Evolutionary conservation across 2,797 vertebrate species (phyloP).

Genomic region (Rhynchonycteris naso): DNA sequence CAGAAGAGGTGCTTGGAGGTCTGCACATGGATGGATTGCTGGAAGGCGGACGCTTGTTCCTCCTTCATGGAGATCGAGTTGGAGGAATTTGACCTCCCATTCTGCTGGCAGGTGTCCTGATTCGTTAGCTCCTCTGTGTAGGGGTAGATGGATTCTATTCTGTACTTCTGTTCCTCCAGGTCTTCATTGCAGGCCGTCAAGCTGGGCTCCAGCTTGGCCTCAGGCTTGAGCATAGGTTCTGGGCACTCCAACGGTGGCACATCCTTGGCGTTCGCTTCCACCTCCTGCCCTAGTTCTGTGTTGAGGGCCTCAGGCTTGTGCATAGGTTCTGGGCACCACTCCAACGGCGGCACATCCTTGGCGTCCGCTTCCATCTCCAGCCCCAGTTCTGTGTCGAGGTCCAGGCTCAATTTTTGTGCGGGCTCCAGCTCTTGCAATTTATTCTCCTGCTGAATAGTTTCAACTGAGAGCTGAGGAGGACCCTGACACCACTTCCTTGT

Average conservation of each 20-base stretch:
- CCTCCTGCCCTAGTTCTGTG: neutral
- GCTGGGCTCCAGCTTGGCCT: neutral
- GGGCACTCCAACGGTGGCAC: neutral
- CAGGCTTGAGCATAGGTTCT: neutral
- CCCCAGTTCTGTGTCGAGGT: neutral
- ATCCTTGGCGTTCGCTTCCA: neutral
- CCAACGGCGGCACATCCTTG: neutral
- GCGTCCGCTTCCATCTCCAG: neutral
- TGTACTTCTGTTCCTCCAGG: rapidly evolving
- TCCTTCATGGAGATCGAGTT: rapidly evolving
- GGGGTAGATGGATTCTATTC: neutral
- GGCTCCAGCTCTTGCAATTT: neutral
- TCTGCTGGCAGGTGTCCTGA: neutral
- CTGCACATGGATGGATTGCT: slow-evolving; percentile 17
- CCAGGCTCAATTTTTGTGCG: rapidly evolving
- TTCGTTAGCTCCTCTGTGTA: rapidly evolving
- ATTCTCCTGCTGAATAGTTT: slow-evolving; percentile 54
- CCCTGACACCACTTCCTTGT: neutral
- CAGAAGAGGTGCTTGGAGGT: slow-evolving; percentile 78
- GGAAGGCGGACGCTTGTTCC: rapidly evolving
- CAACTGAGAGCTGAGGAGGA: neutral
- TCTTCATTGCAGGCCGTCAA: rapidly evolving
- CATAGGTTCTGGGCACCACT: too few relatives aligned
- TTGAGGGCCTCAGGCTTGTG: neutral
- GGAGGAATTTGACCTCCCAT: neutral